phyloP scores from a whole-genome alignment of 2,113 vertebrate genomes.

The Pomatostomus ruficeps region DNA sequence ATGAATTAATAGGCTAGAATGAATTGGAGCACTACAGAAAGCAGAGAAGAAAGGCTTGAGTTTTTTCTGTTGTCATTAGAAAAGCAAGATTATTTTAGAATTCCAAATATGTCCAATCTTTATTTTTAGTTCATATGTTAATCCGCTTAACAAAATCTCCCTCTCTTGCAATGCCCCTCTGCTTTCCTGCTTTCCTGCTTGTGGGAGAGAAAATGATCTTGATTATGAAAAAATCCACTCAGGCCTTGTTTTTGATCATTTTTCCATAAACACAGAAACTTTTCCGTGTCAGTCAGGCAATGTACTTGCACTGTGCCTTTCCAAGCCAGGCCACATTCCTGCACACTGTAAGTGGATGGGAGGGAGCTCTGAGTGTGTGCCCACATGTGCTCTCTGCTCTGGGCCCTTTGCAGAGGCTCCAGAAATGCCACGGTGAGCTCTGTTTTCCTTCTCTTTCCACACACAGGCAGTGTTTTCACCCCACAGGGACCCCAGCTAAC shows the following conservation, averaged over 20 bases:
- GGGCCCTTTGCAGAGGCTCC: neutral
- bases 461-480: neutral
- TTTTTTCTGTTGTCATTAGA: neutral
- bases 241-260: neutral
- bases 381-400: accelerated
- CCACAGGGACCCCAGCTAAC: neutral
- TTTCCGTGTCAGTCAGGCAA: neutral
- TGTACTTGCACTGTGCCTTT: neutral
- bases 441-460: neutral
- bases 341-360: accelerated
- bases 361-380: neutral
- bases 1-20: neutral
- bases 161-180: neutral
- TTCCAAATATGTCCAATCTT: conserved; percentile 51
- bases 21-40: neutral
- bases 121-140: conserved; percentile 55
- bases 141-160: conserved; percentile 50
- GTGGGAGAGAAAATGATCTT: neutral
- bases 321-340: neutral
- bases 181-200: conserved; percentile 10
- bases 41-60: neutral
- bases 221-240: conserved; percentile 12
- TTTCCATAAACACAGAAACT: neutral
- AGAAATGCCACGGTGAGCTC: neutral
- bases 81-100: conserved; percentile 39